Evolutionary conservation across 2,888 invertebrate genomes (phyloP).

Genomic region (Stenodera caucasica): DNA sequence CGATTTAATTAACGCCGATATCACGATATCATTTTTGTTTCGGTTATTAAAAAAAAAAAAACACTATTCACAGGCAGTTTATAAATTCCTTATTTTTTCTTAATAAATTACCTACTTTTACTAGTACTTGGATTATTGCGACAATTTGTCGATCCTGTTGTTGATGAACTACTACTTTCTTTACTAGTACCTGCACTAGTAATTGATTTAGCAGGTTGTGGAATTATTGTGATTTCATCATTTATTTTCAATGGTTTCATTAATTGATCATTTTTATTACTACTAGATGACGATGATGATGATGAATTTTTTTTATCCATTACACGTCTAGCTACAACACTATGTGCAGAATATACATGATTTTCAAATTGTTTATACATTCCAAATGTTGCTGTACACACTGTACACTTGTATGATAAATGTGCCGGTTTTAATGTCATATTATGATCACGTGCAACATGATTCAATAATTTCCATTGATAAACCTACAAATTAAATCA

Average conservation of each 20-base stretch:
- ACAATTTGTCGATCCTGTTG: slow-evolving; percentile 33
- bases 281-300: slow-evolving; percentile 46
- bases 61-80: slow-evolving; percentile 10
- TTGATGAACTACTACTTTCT: slow-evolving; percentile 38
- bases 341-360: slow-evolving; percentile 92
- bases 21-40: slow-evolving; percentile 21
- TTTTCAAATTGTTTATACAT: slow-evolving; percentile 95
- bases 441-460: slow-evolving; percentile 89
- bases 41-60: neutral
- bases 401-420: slow-evolving; percentile 92
- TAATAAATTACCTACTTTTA: slow-evolving; percentile 49
- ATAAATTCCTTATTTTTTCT: neutral
- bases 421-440: slow-evolving; percentile 91
- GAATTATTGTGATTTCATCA: slow-evolving; percentile 87
- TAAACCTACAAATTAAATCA: slow-evolving; percentile 67
- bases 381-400: slow-evolving; percentile 91
- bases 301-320: slow-evolving; percentile 70
- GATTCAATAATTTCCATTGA: slow-evolving; percentile 90
- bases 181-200: slow-evolving; percentile 38
- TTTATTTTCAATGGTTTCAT: slow-evolving; percentile 83
- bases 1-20: slow-evolving; percentile 12
- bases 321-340: slow-evolving; percentile 84
- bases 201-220: slow-evolving; percentile 68
- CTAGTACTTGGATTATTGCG: slow-evolving; percentile 46
- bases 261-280: slow-evolving; percentile 61